Conservation (phyloP, 1,140 invertebrate species). For the Heterodera schachtii region DNA sequence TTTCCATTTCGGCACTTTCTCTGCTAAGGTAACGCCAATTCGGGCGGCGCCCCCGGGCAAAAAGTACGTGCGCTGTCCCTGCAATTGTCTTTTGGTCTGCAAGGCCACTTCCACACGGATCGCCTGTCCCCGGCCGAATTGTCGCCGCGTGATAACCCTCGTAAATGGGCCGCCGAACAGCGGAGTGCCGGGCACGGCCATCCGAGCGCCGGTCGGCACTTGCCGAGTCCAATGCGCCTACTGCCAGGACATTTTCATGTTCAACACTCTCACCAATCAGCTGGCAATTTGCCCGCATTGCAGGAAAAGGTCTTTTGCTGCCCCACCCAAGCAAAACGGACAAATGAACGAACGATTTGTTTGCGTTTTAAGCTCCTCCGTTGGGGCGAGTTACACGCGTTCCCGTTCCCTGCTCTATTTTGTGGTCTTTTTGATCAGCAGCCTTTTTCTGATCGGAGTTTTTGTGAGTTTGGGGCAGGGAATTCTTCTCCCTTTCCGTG, state of each 20-base stretch:
- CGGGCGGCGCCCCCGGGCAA: slow-evolving; percentile 95
- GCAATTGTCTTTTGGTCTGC: slow-evolving; percentile 96
- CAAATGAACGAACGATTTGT: no score
- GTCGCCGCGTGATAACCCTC: slow-evolving; percentile 88
- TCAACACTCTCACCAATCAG: slow-evolving; percentile 75
- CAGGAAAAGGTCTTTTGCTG: slow-evolving; percentile 44
- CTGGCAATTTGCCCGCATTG: slow-evolving; percentile 72
- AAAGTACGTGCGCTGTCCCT: slow-evolving; percentile 96
- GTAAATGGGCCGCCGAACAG: slow-evolving; percentile 71
- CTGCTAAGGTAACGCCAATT: slow-evolving; percentile 82
- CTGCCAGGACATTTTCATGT: slow-evolving; percentile 88
- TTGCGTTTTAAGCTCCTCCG: slow-evolving; percentile 43
- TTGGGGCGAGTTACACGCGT: slow-evolving; percentile 42
- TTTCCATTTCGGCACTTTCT: background rate
- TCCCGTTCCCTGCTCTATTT: slow-evolving; percentile 45
- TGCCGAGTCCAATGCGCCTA: slow-evolving; percentile 88
- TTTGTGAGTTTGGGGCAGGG: slow-evolving; percentile 36
- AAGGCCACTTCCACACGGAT: slow-evolving; percentile 92
- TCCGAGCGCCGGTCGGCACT: slow-evolving; percentile 80
- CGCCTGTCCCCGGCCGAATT: slow-evolving; percentile 91
- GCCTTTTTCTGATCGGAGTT: slow-evolving; percentile 37
- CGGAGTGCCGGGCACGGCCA: slow-evolving; percentile 71
- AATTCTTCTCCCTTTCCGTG: background rate
- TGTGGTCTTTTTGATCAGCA: slow-evolving; percentile 26
- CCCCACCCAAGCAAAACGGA: no score